A percentile compares a stretch with the other conserved stretches of the same genome.
Evolutionary conservation across 2,797 vertebrate genomes (phyloP).

Genomic region (Lepilemur ruficaudatus): DNA sequence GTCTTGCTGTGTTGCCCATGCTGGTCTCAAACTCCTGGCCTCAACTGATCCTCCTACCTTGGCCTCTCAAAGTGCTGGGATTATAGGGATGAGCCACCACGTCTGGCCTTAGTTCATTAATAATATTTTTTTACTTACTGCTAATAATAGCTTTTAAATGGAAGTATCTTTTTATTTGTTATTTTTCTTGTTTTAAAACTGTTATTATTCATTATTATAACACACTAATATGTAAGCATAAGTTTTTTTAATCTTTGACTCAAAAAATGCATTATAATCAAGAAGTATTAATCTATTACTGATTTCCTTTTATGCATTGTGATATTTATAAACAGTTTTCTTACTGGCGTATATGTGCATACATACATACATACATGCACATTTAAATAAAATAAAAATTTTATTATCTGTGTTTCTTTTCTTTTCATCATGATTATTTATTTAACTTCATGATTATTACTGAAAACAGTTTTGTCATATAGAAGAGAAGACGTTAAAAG

Average conservation of each 20-base stretch:
- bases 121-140: background rate
- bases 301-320: background rate
- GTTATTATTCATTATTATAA: background rate
- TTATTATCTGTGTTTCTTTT: background rate
- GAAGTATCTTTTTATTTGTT: background rate
- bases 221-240: background rate
- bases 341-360: background rate
- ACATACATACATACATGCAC: background rate
- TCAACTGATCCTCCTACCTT: background rate
- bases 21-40: background rate
- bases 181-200: background rate
- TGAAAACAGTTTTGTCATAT: background rate
- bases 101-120: background rate
- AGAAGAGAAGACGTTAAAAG: background rate
- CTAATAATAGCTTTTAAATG: slow-evolving; percentile 24
- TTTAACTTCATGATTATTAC: background rate
- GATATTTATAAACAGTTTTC: background rate
- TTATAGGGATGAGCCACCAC: background rate
- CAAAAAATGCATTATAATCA: background rate
- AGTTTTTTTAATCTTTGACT: background rate
- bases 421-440: background rate
- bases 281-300: slow-evolving; percentile 9
- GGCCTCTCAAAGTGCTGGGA: background rate
- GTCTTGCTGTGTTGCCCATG: background rate
- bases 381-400: slow-evolving; percentile 22